phyloP scores from a whole-genome alignment of 35 echinoderm and acorn worm genomes.

The Chiridota heheva region DNA sequence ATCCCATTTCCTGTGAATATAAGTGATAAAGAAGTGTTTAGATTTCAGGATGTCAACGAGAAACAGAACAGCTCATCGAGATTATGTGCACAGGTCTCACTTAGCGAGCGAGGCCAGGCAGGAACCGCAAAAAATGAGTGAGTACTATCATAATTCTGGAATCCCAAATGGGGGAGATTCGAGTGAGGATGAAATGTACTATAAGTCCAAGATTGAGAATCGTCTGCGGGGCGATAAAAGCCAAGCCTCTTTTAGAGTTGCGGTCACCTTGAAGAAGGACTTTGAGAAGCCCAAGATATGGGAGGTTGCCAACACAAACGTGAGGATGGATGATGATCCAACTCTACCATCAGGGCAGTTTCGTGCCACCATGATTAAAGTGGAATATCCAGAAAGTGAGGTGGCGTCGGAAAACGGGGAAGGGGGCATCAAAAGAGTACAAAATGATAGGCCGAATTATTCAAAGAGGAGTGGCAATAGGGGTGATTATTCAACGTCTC shows the following conservation, averaged over 20 bases:
- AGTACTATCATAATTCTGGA: constrained; percentile 13
- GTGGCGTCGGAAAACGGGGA: constrained; percentile 17
- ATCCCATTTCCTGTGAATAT: too few species aligned
- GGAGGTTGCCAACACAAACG: constrained; percentile 36
- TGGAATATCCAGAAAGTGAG: constrained; percentile 62
- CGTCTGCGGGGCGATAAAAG: not conserved
- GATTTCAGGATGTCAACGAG: too few species aligned
- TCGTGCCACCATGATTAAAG: constrained; percentile 68
- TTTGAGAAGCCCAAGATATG: constrained; percentile 10
- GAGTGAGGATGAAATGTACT: not conserved
- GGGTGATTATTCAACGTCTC: constrained; percentile 32
- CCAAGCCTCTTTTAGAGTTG: constrained; percentile 28
- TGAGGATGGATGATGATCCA: constrained; percentile 4
- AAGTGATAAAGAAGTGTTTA: too few species aligned
- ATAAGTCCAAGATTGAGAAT: not conserved
- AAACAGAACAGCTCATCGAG: constrained; percentile 43
- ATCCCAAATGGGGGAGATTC: constrained; percentile 5
- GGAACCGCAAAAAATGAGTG: constrained; percentile 21
- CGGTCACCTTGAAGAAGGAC: constrained; percentile 49
- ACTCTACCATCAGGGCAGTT: constrained; percentile 74
- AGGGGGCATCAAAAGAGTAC: constrained; percentile 33
- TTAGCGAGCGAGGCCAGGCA: not conserved
- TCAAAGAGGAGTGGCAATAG: not conserved
- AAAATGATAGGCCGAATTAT: constrained; percentile 53
- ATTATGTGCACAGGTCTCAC: constrained; percentile 37